These are phyloP conservation scores for Eumaeus atala DNA, from an alignment of 1,140 invertebrate genomes.

Conservation along the genomic window DNA sequence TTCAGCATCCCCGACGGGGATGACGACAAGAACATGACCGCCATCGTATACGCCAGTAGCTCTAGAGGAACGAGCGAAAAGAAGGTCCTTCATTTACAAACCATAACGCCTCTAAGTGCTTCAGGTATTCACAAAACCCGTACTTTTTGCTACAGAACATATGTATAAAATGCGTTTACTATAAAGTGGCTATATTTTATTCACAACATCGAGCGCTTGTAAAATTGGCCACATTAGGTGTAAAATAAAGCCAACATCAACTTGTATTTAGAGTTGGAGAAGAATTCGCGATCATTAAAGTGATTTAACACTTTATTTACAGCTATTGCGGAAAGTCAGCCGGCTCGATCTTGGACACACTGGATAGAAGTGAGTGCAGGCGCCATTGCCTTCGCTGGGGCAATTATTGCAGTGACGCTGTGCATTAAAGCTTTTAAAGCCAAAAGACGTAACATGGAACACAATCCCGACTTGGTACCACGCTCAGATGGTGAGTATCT, in stretches of 20 bases:
- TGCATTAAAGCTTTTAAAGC: constrained; percentile 34
- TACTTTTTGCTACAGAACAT: too few species aligned
- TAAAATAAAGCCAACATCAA: too few species aligned
- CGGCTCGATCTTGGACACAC: constrained; percentile 24
- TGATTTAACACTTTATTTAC: constrained; percentile 3
- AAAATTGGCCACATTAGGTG: background rate
- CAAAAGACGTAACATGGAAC: constrained; percentile 27
- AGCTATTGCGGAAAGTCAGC: constrained; percentile 33
- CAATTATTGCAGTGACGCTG: constrained; percentile 23
- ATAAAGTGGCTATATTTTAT: background rate
- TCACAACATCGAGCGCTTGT: background rate
- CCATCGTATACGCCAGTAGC: constrained; percentile 42
- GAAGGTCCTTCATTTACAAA: constrained; percentile 37
- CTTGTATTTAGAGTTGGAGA: too few species aligned
- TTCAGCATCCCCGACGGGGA: constrained; percentile 40
- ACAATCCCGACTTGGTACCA: constrained; percentile 48
- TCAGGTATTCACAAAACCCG: constrained; percentile 39
- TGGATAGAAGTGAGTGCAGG: constrained; percentile 39
- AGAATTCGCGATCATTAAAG: too few species aligned
- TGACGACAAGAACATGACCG: constrained; percentile 40
- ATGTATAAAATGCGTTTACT: background rate
- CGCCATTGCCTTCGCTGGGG: constrained; percentile 21
- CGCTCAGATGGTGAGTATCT: constrained; percentile 40
- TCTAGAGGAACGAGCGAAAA: constrained; percentile 36
- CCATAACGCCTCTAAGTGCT: constrained; percentile 34